phyloP scores from a whole-genome alignment of 2,797 vertebrate genomes.

The Moxostoma hubbsi region DNA sequence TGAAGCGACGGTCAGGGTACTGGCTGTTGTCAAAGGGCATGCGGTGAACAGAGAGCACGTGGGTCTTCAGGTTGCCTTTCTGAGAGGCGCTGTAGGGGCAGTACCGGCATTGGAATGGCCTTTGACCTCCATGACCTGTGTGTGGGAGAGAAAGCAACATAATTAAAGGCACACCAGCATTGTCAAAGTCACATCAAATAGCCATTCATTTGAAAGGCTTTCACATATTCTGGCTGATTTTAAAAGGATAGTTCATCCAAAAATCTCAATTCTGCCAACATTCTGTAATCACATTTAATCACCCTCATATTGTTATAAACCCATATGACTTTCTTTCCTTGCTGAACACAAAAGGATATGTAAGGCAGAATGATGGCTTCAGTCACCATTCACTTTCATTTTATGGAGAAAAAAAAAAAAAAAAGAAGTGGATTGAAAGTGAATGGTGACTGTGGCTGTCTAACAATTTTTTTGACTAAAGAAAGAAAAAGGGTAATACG shows the following conservation, averaged over 20 bases:
- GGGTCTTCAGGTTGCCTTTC: conserved; percentile 97
- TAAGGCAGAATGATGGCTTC: no score
- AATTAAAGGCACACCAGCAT: not conserved
- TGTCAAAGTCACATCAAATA: not conserved
- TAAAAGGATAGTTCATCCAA: not conserved
- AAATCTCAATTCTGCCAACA: no score
- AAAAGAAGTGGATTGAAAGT: no score
- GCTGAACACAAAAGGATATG: no score
- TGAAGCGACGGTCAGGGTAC: conserved; percentile 93
- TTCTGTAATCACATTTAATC: no score
- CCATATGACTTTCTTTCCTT: no score
- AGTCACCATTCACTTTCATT: no score
- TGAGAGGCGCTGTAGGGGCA: conserved; percentile 94
- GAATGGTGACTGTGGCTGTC: no score
- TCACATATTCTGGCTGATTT: not conserved
- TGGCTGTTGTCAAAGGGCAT: conserved; percentile 98
- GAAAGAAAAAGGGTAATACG: no score
- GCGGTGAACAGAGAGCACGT: conserved; percentile 92
- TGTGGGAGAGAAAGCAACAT: conserved; percentile 56
- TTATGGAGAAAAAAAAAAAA: no score
- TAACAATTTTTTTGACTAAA: no score
- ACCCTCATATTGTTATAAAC: no score
- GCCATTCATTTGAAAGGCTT: not conserved
- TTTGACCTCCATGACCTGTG: conserved; percentile 77
- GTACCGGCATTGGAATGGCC: conserved; percentile 91